A percentile compares a stretch with the other conserved stretches of the same genome.
Evolutionary conservation across 1,140 invertebrate genomes (phyloP).

Genomic region (Acyrthosiphon pisum): DNA sequence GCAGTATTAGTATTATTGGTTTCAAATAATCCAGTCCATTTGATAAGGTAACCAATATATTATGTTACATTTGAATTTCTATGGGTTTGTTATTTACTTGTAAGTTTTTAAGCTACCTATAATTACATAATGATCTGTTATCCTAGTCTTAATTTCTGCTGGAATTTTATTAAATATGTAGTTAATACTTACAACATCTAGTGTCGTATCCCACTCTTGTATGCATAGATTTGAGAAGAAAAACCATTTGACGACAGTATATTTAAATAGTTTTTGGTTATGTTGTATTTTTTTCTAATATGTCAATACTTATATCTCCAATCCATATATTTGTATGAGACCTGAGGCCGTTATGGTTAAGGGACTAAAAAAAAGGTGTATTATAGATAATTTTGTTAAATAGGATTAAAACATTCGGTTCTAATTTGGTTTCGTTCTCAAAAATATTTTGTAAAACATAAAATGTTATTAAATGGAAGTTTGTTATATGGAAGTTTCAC

Average conservation of each 20-base stretch:
- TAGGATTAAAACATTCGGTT: too few relatives aligned
- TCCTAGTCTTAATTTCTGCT: not conserved
- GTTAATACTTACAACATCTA: not conserved
- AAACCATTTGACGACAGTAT: not conserved
- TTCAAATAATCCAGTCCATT: slow-evolving; percentile 7
- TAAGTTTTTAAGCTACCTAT: not conserved
- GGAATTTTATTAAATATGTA: not conserved
- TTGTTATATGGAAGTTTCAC: too few relatives aligned
- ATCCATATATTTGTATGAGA: not conserved
- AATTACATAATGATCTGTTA: not conserved
- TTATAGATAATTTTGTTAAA: too few relatives aligned
- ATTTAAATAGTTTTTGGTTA: not conserved
- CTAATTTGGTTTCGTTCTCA: too few relatives aligned
- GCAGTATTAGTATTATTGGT: not conserved
- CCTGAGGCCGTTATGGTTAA: too few relatives aligned
- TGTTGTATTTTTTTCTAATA: not conserved
- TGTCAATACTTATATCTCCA: slow-evolving; percentile 14
- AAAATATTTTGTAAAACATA: too few relatives aligned
- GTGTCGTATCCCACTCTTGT: not conserved
- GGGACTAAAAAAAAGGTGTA: too few relatives aligned
- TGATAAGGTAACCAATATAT: not conserved
- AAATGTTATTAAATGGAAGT: too few relatives aligned
- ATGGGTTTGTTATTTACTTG: not conserved
- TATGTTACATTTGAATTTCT: not conserved
- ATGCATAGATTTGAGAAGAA: not conserved